phyloP scores from a whole-genome alignment of 2,888 invertebrate species.

The Xylophagus ater region DNA sequence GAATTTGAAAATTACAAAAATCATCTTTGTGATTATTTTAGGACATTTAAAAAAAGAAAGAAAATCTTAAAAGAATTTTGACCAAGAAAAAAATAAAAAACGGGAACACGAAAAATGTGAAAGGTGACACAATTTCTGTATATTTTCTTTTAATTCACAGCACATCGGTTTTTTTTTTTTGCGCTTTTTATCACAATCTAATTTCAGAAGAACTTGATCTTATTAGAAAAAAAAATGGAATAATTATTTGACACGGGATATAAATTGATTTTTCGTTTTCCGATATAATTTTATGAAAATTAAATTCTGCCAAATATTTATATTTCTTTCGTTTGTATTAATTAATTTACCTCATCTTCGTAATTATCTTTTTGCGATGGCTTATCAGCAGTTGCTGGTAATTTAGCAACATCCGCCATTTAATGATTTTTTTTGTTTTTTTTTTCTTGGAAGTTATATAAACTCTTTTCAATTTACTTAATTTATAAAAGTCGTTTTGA shows the following conservation, averaged over 20 bases:
- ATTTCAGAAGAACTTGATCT: neutral
- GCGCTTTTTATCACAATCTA: conserved; percentile 4
- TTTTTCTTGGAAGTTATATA: neutral
- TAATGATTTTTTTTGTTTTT: conserved; percentile 12
- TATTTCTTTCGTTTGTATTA: neutral
- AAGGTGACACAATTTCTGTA: conserved; percentile 10
- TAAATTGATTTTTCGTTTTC: too few relatives aligned
- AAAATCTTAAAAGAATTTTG: neutral
- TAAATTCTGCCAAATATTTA: neutral
- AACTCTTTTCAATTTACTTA: neutral
- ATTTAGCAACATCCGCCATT: conserved; percentile 38
- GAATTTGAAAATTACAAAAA: too few relatives aligned
- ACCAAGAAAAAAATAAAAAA: neutral
- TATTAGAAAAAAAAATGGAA: neutral
- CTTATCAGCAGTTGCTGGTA: conserved; percentile 21
- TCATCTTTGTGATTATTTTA: too few relatives aligned
- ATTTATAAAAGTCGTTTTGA: neutral
- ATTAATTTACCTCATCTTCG: conserved; percentile 18
- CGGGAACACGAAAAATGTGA: conserved; percentile 2
- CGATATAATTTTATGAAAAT: too few relatives aligned
- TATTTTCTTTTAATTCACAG: too few relatives aligned
- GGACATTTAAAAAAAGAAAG: neutral
- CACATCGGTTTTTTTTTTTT: conserved; percentile 2
- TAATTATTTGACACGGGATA: too few relatives aligned
- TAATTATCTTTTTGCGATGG: conserved; percentile 20